Evolutionary conservation across 37 sponge, comb jelly and placozoan species (phyloP), one percentile per base, ranked within the genome.

Genomic region (Dysidea cf. avara): DNA sequence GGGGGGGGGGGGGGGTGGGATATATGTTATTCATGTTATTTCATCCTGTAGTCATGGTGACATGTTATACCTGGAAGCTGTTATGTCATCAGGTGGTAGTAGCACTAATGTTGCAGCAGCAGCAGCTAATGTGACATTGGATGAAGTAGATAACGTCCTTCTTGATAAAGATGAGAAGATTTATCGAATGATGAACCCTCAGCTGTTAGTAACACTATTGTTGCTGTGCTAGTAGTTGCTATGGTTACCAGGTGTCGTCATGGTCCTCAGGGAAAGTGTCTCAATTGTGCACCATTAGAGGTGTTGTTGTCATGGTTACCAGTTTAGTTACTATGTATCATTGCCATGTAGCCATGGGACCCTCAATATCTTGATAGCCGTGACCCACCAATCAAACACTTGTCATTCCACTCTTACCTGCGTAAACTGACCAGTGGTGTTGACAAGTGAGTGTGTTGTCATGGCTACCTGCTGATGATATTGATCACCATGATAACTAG

Each of bases 211-310:
- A 20, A 38, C 3, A n/a, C 3, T 40, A 17, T 39, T 34, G 26
- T 56, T 21, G 22, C 9, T 43, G 46, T 43, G 46, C 9, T 12
- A 12, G 7, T 43, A 43, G 46, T 43, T 43, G 46, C 46, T 43
- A 43, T 56, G 28, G 24, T 26, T 11, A 32, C 14, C 64, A 86
- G 88, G 53, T 96, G 97, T 74, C 91, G 76, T 24, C 97, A 96
- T 80, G 88, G 91, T 20, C 69, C 68, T 21, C 60, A 81, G 37
- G 82, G 75, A 2, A 81, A 83, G 60, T 96, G 97, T 47, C 73
- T 96, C 28, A 94, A 96, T 82, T 96, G 97, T 81, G 74, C 82
- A 2, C 97, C 97, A 0, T 62, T 94, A 37, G 88, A 91, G 53
- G 84, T 83, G 30, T n/a, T 31, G 76, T 79, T 2, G 34, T 0